A percentile compares a stretch with the other conserved stretches of the same genome.
phyloP scores from a whole-genome alignment of 2,113 vertebrate genomes.

The Bothrops jararaca region DNA sequence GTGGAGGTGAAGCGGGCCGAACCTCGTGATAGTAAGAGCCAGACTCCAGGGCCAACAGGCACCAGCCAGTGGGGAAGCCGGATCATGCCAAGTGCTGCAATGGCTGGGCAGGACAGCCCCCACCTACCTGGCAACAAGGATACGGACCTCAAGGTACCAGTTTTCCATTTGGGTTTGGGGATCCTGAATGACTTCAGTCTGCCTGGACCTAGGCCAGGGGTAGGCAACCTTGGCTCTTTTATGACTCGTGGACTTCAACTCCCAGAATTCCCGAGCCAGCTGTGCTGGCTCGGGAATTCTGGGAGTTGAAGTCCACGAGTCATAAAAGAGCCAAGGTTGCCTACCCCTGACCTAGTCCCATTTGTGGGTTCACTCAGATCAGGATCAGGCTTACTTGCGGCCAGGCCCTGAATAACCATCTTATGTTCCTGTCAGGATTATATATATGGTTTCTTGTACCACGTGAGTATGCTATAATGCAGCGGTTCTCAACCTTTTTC shows the following conservation, averaged over 20 bases:
- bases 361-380: background rate
- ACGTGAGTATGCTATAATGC: background rate
- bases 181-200: rapidly evolving
- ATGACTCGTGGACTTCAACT: too few species aligned
- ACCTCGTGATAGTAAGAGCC: constrained; percentile 94
- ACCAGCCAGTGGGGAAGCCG: constrained; percentile 93
- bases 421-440: background rate
- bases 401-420: background rate
- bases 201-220: background rate
- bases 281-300: too few species aligned
- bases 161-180: rapidly evolving
- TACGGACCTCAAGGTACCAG: constrained; percentile 91
- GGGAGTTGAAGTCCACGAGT: too few species aligned
- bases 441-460: background rate
- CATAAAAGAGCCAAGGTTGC: too few species aligned
- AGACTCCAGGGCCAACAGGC: constrained; percentile 82
- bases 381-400: background rate
- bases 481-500: too few species aligned
- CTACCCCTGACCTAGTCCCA: background rate
- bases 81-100: constrained; percentile 92
- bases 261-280: too few species aligned
- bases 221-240: too few species aligned
- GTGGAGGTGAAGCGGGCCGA: constrained; percentile 99
- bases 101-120: constrained; percentile 94
- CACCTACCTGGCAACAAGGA: constrained; percentile 92